These are phyloP conservation scores for Argyrosomus japonicus DNA, from an alignment of 2,113 vertebrate genomes.

Conservation along the genomic window DNA sequence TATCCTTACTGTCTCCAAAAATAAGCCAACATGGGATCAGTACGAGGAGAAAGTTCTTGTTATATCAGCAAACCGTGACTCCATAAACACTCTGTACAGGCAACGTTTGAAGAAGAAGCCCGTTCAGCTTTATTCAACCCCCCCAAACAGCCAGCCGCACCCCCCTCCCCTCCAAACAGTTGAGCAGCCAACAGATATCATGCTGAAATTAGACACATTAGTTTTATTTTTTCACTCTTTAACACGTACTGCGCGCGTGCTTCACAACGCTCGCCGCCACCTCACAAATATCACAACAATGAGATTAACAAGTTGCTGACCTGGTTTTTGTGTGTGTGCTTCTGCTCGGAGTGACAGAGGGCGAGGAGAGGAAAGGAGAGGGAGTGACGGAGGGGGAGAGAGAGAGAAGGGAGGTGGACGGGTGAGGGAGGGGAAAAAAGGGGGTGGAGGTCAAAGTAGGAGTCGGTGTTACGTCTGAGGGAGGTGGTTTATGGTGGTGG, in stretches of 20 bases:
- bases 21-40: neutral
- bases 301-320: conserved; percentile 80
- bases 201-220: conserved; percentile 54
- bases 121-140: conserved; percentile 5
- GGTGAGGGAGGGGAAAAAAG: conserved; percentile 30
- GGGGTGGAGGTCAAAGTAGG: conserved; percentile 58
- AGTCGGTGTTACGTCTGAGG: conserved; percentile 19
- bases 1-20: conserved; percentile 35
- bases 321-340: conserved; percentile 73
- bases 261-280: conserved; percentile 23
- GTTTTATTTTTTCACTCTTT: conserved; percentile 56
- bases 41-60: conserved; percentile 7
- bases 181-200: conserved; percentile 17
- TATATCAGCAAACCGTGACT: neutral
- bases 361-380: conserved; percentile 45
- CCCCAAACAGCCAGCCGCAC: neutral
- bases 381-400: conserved; percentile 21
- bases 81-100: conserved; percentile 26
- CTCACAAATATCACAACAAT: conserved; percentile 72
- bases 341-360: conserved; percentile 63
- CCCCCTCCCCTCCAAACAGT: neutral
- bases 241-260: conserved; percentile 45
- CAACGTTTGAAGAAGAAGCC: conserved; percentile 29
- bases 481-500: neutral
- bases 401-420: conserved; percentile 9